Evolutionary conservation across 1,140 invertebrate genomes (phyloP), one percentile per base, ranked within the genome.

Genomic region (Stegodyphus dumicola): DNA sequence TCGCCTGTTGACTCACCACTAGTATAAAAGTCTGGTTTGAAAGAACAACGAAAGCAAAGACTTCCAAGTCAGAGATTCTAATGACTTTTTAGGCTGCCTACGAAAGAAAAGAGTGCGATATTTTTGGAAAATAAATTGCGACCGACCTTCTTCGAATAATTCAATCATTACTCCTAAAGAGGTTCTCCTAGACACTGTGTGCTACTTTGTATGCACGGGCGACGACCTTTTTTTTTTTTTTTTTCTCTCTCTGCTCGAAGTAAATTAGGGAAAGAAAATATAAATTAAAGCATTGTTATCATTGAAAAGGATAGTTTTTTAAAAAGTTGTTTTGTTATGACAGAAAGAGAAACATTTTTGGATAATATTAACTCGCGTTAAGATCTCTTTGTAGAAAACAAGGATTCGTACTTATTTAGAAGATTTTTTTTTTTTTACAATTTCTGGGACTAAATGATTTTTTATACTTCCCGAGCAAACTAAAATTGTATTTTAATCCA

Each of bases 111-210:
- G 17, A 67, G 65, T 17, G 17, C 13, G n/a, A 7, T 78, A 78
- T 78, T 78, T 78, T 69, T 66, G 49, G 77, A 78, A 78, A 51
- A 78, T 64, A 78, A 78, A 78, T 78, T 78, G 77, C 64, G 7
- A 52, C 33, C 49, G 15, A 49, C 33, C 33, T 78, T 69, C 48
- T 78, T 17, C 64, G 65, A 78, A 52, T 66, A 17, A 15, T 77
- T 33, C 56, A 60, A 60, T 60, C 56, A 60, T 60, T 60, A 60
- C 9, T 11, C 2, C 9, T 13, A 48, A n/a, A 9, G 67, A 17
- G n/a, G 33, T 33, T 33, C 9, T 69, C 17, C 9, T 13, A 69
- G 17, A 9, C n/a, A 5, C 1, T 17, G 5, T 17, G 13, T 77
- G n/a, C 51, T 69, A 52, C 18, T 48, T 33, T 3, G 33, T 33